Evolutionary conservation across 2,888 invertebrate species (phyloP).

Genomic region (Branchellion lobata): DNA sequence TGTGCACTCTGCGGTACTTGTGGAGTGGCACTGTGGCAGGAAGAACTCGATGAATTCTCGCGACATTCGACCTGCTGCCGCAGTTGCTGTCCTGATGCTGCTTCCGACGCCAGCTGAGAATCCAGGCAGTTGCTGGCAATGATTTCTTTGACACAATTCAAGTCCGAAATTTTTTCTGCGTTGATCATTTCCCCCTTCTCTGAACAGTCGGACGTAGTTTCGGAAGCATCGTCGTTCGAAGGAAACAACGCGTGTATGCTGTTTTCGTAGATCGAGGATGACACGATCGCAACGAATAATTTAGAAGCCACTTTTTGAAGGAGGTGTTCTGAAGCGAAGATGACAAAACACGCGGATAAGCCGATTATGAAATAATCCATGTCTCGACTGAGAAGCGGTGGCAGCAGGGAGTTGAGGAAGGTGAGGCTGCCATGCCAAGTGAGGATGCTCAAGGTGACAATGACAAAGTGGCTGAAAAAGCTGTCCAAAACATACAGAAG

Average conservation of each 20-base stretch:
- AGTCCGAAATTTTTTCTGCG: not conserved
- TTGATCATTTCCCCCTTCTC: not conserved
- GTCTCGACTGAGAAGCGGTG: conserved; percentile 17
- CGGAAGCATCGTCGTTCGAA: not conserved
- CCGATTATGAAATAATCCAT: conserved; percentile 38
- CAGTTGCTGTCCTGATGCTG: no score
- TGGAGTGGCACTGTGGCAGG: no score
- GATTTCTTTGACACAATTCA: not conserved
- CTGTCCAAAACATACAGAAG: conserved; percentile 43
- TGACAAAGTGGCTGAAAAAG: conserved; percentile 46
- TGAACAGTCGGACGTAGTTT: not conserved
- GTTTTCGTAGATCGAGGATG: not conserved
- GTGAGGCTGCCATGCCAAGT: conserved; percentile 44
- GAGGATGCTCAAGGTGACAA: conserved; percentile 44
- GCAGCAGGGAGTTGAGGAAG: conserved; percentile 1
- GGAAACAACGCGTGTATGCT: not conserved
- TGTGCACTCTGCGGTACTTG: no score
- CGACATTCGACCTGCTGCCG: not conserved
- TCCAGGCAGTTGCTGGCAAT: not conserved
- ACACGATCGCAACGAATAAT: not conserved
- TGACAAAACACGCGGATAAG: not conserved
- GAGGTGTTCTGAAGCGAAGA: conserved; percentile 36
- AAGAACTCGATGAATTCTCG: not conserved
- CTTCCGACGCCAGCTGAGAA: not conserved
- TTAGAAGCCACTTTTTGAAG: not conserved